phyloP scores from a whole-genome alignment of 2,888 invertebrate genomes.

The Caenorhabditis panamensis region DNA sequence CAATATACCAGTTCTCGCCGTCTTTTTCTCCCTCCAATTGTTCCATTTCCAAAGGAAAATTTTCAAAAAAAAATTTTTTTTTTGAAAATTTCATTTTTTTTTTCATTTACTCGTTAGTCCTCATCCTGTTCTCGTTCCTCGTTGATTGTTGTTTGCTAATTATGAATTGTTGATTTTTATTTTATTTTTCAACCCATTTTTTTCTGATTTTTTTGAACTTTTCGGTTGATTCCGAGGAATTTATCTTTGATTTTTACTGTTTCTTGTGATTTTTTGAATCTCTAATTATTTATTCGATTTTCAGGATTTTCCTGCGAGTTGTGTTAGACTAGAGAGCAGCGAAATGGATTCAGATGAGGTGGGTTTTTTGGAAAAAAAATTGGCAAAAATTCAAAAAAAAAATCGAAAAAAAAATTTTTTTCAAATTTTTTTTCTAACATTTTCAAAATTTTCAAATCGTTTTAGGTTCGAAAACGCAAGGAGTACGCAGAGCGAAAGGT shows the following conservation, averaged over 20 bases:
- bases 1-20: conserved; percentile 44
- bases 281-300: too few species aligned
- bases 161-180: conserved; percentile 30
- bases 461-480: conserved; percentile 67
- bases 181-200: not conserved
- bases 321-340: conserved; percentile 45
- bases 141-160: conserved; percentile 38
- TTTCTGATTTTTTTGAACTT: too few species aligned
- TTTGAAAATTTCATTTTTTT: not conserved
- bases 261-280: not conserved
- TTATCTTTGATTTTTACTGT: not conserved
- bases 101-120: conserved; percentile 27
- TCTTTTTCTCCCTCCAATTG: conserved; percentile 45
- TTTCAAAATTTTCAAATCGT: not conserved
- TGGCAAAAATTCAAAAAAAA: too few species aligned
- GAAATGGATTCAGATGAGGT: conserved; percentile 58
- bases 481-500: conserved; percentile 69
- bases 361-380: too few species aligned
- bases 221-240: conserved; percentile 30
- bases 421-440: too few species aligned
- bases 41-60: conserved; percentile 27
- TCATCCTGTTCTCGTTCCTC: conserved; percentile 12
- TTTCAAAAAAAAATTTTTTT: too few species aligned
- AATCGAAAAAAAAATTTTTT: not conserved
- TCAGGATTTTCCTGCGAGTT: conserved; percentile 45